phyloP scores from a whole-genome alignment of 1,140 invertebrate species.

The Pachypsylla venusta region DNA sequence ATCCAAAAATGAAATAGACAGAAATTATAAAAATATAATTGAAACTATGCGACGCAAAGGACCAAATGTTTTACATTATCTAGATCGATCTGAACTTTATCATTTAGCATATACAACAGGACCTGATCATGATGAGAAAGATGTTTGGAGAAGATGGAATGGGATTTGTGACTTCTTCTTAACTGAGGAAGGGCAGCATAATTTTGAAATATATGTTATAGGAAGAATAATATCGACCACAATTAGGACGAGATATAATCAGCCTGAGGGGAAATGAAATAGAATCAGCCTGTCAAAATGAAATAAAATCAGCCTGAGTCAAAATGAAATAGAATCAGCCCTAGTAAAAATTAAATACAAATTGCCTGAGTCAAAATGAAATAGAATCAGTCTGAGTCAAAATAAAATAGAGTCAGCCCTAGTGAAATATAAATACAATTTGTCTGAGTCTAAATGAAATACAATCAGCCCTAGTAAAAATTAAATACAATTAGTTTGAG shows the following conservation, averaged over 20 bases:
- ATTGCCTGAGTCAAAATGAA: not conserved
- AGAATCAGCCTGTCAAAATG: not conserved
- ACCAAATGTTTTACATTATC: not conserved
- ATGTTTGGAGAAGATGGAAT: constrained; percentile 2
- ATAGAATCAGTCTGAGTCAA: not conserved
- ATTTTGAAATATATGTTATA: not conserved
- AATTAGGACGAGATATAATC: not conserved
- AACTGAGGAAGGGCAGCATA: not conserved
- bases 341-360: not conserved
- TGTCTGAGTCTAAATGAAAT: too few relatives aligned
- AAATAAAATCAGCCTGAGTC: not conserved
- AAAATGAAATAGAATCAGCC: not conserved
- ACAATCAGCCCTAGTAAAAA: too few relatives aligned
- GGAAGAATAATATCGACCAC: not conserved
- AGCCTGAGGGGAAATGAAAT: not conserved
- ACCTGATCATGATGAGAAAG: not conserved
- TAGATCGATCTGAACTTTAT: not conserved
- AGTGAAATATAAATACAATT: not conserved
- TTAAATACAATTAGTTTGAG: too few relatives aligned
- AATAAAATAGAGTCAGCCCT: not conserved
- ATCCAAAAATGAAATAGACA: not conserved
- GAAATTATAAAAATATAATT: not conserved
- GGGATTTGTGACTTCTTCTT: not conserved
- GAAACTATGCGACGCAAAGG: not conserved
- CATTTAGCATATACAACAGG: not conserved